phyloP scores from a whole-genome alignment of 2,888 invertebrate species.

The Habroteleia sp. region DNA sequence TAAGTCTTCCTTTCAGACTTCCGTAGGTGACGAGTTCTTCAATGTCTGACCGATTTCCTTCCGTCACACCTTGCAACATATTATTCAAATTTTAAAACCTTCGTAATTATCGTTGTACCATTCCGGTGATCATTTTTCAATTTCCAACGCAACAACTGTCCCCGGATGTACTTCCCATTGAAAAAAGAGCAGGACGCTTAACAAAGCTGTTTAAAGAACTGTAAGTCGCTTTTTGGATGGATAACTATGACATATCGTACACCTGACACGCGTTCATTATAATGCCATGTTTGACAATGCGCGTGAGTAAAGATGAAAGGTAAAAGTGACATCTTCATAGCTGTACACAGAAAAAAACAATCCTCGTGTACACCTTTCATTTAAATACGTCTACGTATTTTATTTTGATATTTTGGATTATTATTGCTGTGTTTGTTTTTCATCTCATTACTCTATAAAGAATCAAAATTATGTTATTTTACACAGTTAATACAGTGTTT shows the following conservation, averaged over 20 bases:
- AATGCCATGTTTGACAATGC: slow-evolving; percentile 3
- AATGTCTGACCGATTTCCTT: slow-evolving; percentile 24
- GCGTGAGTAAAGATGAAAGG: neutral
- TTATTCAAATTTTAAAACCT: no score
- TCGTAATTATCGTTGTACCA: no score
- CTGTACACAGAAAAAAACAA: no score
- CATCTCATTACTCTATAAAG: no score
- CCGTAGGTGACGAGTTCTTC: slow-evolving; percentile 45
- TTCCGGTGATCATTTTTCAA: slow-evolving; percentile 5
- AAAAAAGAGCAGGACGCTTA: neutral
- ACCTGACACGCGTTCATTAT: slow-evolving; percentile 4
- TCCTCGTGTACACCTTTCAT: no score
- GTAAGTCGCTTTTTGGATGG: neutral
- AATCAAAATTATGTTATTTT: no score
- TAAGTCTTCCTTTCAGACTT: slow-evolving; percentile 56
- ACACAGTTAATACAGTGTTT: no score
- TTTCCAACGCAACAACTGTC: no score
- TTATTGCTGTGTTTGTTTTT: no score
- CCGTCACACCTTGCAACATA: slow-evolving; percentile 10
- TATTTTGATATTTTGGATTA: no score
- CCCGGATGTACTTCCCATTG: neutral
- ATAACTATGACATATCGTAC: neutral
- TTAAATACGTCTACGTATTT: no score
- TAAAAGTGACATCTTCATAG: slow-evolving; percentile 9
- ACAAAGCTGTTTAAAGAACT: slow-evolving; percentile 4